These are phyloP conservation scores for Melanophora roralis DNA, from an alignment of 2,888 invertebrate genomes.

Conservation along the genomic window DNA sequence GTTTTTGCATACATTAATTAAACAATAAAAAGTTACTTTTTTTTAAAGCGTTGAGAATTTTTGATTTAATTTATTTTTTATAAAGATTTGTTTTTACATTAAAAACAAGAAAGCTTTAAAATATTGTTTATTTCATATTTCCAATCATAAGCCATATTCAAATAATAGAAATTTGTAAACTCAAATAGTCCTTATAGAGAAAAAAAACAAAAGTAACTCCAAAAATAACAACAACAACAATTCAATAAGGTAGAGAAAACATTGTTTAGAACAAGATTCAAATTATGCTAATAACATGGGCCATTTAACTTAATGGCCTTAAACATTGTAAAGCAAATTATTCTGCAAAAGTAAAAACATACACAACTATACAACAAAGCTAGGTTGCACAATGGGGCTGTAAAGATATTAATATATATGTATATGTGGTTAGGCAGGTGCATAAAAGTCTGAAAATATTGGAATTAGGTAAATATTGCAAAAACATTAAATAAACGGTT, in stretches of 20 bases:
- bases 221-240: neutral
- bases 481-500: too few relatives aligned
- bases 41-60: too few relatives aligned
- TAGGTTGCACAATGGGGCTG: neutral
- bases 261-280: constrained; percentile 43
- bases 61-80: too few relatives aligned
- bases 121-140: neutral
- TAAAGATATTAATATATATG: neutral
- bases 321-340: constrained; percentile 29
- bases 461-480: too few relatives aligned
- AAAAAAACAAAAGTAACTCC: neutral
- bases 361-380: neutral
- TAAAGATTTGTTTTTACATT: neutral
- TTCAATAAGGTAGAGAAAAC: neutral
- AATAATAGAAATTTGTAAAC: constrained; percentile 36
- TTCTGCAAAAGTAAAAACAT: neutral
- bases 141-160: constrained; percentile 1
- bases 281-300: constrained; percentile 53
- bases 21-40: too few relatives aligned
- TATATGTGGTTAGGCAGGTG: too few relatives aligned
- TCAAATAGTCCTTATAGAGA: neutral
- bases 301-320: constrained; percentile 54
- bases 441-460: too few relatives aligned
- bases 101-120: neutral
- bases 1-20: neutral